Percentiles rank a stretch among this genome's conserved stretches.
These are phyloP conservation scores for Thereva unica DNA, from an alignment of 2,888 invertebrate genomes.

Conservation along the genomic window DNA sequence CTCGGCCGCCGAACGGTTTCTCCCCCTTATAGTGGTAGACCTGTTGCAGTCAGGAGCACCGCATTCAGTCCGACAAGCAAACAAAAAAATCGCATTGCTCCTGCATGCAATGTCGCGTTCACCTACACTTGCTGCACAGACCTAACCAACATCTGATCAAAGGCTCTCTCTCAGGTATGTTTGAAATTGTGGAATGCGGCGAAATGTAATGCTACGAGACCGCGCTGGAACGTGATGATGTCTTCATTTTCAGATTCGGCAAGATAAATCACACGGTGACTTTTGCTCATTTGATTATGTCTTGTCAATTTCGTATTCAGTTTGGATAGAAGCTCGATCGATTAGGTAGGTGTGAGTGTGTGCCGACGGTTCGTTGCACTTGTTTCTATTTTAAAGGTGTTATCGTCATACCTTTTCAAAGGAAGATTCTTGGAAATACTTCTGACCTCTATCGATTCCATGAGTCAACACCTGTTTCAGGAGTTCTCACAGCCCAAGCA, in stretches of 20 bases:
- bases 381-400: no score
- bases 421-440: no score
- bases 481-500: no score
- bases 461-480: no score
- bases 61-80: neutral
- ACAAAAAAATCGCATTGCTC: slow-evolving; percentile 2
- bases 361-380: no score
- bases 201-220: slow-evolving; percentile 2
- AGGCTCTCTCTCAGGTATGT: slow-evolving; percentile 12
- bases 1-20: slow-evolving; percentile 11
- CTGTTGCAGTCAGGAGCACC: slow-evolving; percentile 6
- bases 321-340: neutral
- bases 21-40: slow-evolving; percentile 4
- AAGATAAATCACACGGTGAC: slow-evolving; percentile 24
- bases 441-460: no score
- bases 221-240: slow-evolving; percentile 37
- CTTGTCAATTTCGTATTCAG: neutral
- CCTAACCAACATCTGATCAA: neutral
- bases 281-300: neutral
- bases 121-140: slow-evolving; percentile 19
- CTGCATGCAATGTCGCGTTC: neutral
- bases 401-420: no score
- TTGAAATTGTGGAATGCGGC: slow-evolving; percentile 13
- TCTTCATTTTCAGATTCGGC: slow-evolving; percentile 38
- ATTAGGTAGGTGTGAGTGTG: no score